A percentile compares a stretch with the other conserved stretches of the same genome.
These are phyloP conservation scores for Lucilia cuprina DNA, from an alignment of 1,140 invertebrate genomes.

Conservation along the genomic window DNA sequence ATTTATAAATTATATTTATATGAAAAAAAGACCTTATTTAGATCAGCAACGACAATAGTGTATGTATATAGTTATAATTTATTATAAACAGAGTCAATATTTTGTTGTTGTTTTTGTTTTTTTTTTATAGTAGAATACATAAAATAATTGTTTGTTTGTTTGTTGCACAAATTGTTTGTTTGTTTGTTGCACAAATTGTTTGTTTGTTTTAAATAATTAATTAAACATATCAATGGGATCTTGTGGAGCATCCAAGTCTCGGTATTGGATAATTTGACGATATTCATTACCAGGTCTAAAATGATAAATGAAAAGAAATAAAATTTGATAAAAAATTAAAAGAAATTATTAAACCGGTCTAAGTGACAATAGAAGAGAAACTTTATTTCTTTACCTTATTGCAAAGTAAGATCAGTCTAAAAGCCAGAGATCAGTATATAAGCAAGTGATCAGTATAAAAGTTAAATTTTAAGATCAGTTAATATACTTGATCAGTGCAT, in stretches of 20 bases:
- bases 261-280: conserved; percentile 87
- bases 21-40: neutral
- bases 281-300: conserved; percentile 77
- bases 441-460: too few relatives aligned
- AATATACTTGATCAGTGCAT: too few relatives aligned
- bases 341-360: neutral
- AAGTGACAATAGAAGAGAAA: neutral
- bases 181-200: neutral
- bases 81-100: neutral
- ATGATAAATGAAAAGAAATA: conserved; percentile 49
- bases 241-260: conserved; percentile 88
- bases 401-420: too few relatives aligned
- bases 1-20: too few relatives aligned
- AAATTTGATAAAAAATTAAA: conserved; percentile 12
- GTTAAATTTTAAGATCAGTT: too few relatives aligned
- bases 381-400: neutral
- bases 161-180: neutral
- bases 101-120: neutral
- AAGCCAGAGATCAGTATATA: too few relatives aligned
- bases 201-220: conserved; percentile 14
- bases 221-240: conserved; percentile 67
- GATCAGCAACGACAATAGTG: neutral
- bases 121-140: neutral
- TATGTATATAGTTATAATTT: neutral
- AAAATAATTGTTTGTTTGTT: neutral